A percentile compares a stretch with the other conserved stretches of the same genome.
Evolutionary conservation across 2,113 vertebrate genomes (phyloP).

Genomic region (Gulo gulo): DNA sequence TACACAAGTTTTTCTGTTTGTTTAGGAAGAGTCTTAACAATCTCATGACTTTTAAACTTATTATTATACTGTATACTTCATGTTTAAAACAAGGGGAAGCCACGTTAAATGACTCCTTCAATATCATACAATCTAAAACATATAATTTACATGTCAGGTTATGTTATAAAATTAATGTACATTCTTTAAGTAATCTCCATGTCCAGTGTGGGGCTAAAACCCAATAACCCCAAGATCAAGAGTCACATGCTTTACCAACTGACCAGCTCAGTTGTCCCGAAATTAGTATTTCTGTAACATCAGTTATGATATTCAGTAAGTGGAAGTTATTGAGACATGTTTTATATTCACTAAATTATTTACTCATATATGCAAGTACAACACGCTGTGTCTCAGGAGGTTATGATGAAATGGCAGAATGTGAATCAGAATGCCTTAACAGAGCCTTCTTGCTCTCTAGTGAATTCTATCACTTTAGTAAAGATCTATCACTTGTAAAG

Average conservation of each 20-base stretch:
- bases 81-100: not conserved
- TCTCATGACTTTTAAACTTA: not conserved
- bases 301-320: not conserved
- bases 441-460: not conserved
- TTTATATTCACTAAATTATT: slow-evolving; percentile 8
- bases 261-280: not conserved
- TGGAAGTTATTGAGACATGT: not conserved
- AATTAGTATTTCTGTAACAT: not conserved
- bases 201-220: not conserved
- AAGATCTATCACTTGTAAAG: not conserved
- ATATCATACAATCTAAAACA: not conserved
- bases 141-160: not conserved
- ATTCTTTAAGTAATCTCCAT: not conserved
- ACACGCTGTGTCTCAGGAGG: not conserved
- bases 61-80: not conserved
- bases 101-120: not conserved
- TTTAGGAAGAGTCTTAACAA: not conserved
- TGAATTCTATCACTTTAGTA: slow-evolving; percentile 19
- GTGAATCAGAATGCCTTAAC: not conserved
- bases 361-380: not conserved
- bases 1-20: not conserved
- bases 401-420: not conserved
- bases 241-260: not conserved
- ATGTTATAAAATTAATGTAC: not conserved
- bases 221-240: not conserved